Evolutionary conservation across 2,113 vertebrate species (phyloP).

Genomic region (Eolophus roseicapilla): DNA sequence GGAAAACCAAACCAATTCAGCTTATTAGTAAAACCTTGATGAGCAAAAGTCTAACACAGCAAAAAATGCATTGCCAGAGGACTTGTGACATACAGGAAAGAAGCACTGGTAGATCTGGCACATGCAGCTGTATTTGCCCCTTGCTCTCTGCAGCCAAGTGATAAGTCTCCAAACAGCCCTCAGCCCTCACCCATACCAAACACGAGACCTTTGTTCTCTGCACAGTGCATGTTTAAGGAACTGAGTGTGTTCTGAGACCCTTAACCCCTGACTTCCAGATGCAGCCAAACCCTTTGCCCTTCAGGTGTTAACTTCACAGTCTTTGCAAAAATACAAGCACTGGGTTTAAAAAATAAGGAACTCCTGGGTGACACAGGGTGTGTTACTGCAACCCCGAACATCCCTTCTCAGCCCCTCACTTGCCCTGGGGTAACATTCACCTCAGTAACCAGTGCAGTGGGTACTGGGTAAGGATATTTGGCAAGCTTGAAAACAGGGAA

Average conservation of each 20-base stretch:
- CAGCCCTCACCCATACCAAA: background rate
- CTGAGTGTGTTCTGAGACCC: background rate
- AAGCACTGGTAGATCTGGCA: background rate
- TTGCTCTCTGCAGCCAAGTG: fast-evolving
- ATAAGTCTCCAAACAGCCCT: background rate
- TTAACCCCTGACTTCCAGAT: background rate
- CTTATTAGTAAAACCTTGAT: background rate
- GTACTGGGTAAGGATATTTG: background rate
- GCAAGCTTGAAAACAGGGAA: background rate
- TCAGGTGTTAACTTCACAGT: background rate
- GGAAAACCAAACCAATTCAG: background rate
- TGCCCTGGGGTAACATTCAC: background rate
- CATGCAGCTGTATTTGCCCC: fast-evolving
- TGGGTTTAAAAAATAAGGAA: background rate
- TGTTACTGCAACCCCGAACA: background rate
- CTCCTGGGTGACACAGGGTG: background rate
- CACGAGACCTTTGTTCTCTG: background rate
- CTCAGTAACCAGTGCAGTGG: background rate
- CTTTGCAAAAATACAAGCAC: background rate
- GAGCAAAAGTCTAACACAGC: background rate
- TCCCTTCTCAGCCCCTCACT: background rate
- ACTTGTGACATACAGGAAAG: background rate
- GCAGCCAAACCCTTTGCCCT: background rate
- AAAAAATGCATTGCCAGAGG: background rate
- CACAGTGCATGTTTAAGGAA: background rate